Percentiles rank a stretch among this genome's conserved stretches.
Conservation (phyloP, 2,113 vertebrate species). For the Epinephelus moara region DNA sequence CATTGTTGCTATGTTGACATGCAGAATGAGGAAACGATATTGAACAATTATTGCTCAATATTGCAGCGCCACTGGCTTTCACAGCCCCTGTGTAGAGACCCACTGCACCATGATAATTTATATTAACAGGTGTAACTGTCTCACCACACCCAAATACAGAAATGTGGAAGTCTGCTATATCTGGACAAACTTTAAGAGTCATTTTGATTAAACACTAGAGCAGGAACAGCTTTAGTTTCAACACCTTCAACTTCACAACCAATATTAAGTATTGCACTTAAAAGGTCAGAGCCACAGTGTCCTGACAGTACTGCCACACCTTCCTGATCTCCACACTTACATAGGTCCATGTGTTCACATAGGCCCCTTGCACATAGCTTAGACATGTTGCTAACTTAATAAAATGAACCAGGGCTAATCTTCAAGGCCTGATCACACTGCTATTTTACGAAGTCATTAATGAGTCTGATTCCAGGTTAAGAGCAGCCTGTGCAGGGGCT, state of each 20-base stretch:
- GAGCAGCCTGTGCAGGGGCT: slow-evolving; percentile 66
- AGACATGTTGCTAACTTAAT: slow-evolving; percentile 79
- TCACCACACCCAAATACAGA: background rate
- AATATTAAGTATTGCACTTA: background rate
- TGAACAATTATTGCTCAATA: background rate
- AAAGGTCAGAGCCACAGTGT: background rate
- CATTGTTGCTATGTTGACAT: background rate
- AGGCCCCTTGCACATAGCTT: slow-evolving; percentile 58
- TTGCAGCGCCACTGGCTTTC: background rate
- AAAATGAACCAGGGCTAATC: slow-evolving; percentile 80
- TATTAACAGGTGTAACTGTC: background rate
- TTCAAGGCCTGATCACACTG: slow-evolving; percentile 73
- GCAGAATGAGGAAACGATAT: slow-evolving; percentile 12
- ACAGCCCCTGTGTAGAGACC: background rate
- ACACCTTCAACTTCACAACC: background rate
- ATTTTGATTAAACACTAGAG: background rate
- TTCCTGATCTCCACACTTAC: slow-evolving; percentile 44
- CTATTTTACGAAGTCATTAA: slow-evolving; percentile 77
- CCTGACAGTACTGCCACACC: slow-evolving; percentile 13
- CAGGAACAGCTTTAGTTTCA: background rate
- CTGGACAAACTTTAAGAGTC: background rate
- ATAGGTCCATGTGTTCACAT: slow-evolving; percentile 54
- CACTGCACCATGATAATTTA: background rate
- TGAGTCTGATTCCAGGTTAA: slow-evolving; percentile 76
- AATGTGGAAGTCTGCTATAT: background rate